Conservation (phyloP, 1,140 invertebrate genomes). For the Drosophila kurseongensis region DNA sequence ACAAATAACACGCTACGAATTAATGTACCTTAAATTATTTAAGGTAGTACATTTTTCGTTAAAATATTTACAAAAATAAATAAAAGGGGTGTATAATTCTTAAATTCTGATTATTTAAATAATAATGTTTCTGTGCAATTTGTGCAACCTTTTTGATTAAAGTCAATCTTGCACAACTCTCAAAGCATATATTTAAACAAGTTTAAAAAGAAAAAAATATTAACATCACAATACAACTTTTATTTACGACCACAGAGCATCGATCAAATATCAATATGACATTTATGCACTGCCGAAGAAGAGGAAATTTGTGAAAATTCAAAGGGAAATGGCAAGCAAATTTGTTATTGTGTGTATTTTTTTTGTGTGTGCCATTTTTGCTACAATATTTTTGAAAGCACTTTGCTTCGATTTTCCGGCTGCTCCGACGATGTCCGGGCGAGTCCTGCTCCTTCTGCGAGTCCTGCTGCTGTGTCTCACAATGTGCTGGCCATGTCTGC, state of each 20-base stretch:
- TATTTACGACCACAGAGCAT: background rate
- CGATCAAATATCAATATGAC: conserved; percentile 8
- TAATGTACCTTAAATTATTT: too few relatives aligned
- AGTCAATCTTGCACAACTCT: background rate
- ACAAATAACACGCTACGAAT: too few relatives aligned
- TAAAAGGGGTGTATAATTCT: too few relatives aligned
- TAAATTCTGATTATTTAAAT: too few relatives aligned
- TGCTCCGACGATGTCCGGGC: conserved; percentile 18
- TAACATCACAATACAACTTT: background rate
- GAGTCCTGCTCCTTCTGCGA: conserved; percentile 1
- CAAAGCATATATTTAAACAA: background rate
- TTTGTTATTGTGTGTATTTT: background rate
- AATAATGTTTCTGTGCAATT: too few relatives aligned
- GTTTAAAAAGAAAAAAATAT: background rate
- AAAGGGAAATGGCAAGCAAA: conserved; percentile 5
- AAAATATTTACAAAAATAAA: too few relatives aligned
- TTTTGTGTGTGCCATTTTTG: conserved; percentile 10
- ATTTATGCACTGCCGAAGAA: conserved; percentile 3
- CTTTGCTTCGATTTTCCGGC: conserved; percentile 48
- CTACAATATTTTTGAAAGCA: conserved; percentile 52
- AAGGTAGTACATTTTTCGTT: too few relatives aligned
- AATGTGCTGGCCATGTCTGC: conserved; percentile 77
- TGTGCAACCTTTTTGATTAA: too few relatives aligned
- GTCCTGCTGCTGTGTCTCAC: conserved; percentile 52
- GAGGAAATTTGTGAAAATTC: conserved; percentile 9